A percentile compares a stretch with the other conserved stretches of the same genome.
Conservation (phyloP, 2,797 vertebrate genomes). For the Neostethus bicornis region DNA sequence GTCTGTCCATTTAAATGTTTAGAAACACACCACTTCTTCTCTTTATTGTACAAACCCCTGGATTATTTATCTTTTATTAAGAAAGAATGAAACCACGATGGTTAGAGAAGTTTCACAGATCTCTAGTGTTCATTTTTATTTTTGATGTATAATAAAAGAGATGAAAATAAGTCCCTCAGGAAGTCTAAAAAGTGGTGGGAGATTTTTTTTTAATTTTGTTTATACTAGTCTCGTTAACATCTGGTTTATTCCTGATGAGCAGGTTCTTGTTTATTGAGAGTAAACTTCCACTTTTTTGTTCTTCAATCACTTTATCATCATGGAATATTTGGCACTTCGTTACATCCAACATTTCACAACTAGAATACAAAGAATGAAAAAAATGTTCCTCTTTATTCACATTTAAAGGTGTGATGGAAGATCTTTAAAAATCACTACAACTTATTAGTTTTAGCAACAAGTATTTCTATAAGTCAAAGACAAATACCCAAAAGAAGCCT, state of each 20-base stretch:
- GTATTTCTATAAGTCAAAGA: too few species aligned
- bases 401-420: too few species aligned
- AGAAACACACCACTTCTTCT: slow-evolving; percentile 1
- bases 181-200: background rate
- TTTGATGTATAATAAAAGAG: slow-evolving; percentile 26
- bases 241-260: background rate
- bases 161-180: background rate
- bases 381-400: too few species aligned
- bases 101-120: slow-evolving; percentile 6
- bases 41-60: background rate
- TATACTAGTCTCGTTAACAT: background rate
- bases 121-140: slow-evolving; percentile 1
- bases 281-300: too few species aligned
- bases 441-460: too few species aligned
- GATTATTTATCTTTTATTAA: slow-evolving; percentile 26
- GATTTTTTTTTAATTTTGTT: background rate
- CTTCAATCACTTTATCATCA: too few species aligned
- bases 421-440: too few species aligned
- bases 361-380: too few species aligned
- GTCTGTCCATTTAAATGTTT: slow-evolving; percentile 28
- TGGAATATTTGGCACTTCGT: too few species aligned
- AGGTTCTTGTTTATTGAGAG: too few species aligned
- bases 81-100: slow-evolving; percentile 13
- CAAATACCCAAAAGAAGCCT: too few species aligned
- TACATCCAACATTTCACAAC: too few species aligned